Percentiles rank a stretch among this genome's conserved stretches.
phyloP scores from a whole-genome alignment of 2,888 invertebrate species.

The Oasisia sp. region DNA sequence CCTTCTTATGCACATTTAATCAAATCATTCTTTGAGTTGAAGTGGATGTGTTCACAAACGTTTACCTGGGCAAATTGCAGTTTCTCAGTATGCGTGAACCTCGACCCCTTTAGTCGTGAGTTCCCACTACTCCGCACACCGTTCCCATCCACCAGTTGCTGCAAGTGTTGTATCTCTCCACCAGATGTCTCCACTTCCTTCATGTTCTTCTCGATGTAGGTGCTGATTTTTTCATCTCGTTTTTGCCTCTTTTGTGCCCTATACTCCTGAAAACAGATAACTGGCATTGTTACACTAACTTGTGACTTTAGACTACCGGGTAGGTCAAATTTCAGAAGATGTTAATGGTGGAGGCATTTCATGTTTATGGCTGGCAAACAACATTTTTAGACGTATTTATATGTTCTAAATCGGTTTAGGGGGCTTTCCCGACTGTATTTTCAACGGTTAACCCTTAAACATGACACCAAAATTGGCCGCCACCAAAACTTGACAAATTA shows the following conservation, averaged over 20 bases:
- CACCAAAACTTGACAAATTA: too few relatives aligned
- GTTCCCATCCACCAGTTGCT: slow-evolving; percentile 48
- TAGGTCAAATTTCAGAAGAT: too few relatives aligned
- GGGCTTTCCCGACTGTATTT: too few relatives aligned
- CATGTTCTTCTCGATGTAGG: slow-evolving; percentile 57
- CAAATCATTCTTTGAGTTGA: neutral
- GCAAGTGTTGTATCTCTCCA: slow-evolving; percentile 45
- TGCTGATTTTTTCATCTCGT: slow-evolving; percentile 58
- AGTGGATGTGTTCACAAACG: neutral
- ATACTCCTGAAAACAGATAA: slow-evolving; percentile 54
- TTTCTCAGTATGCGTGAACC: slow-evolving; percentile 65
- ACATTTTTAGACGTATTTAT: too few relatives aligned
- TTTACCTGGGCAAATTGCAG: slow-evolving; percentile 63
- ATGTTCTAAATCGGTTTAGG: too few relatives aligned
- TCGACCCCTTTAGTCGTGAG: slow-evolving; percentile 60
- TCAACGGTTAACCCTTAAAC: too few relatives aligned
- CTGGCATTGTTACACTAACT: neutral
- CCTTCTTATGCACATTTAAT: neutral
- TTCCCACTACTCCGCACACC: slow-evolving; percentile 39
- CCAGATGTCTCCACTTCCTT: slow-evolving; percentile 43
- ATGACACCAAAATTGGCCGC: too few relatives aligned
- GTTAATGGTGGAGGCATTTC: too few relatives aligned
- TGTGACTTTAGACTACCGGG: too few relatives aligned
- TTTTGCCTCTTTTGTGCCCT: slow-evolving; percentile 55
- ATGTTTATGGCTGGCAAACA: too few relatives aligned